Evolutionary conservation across 1,140 invertebrate species (phyloP), one percentile per base, ranked within the genome.

Genomic region (Trypoxylus dichotomus): DNA sequence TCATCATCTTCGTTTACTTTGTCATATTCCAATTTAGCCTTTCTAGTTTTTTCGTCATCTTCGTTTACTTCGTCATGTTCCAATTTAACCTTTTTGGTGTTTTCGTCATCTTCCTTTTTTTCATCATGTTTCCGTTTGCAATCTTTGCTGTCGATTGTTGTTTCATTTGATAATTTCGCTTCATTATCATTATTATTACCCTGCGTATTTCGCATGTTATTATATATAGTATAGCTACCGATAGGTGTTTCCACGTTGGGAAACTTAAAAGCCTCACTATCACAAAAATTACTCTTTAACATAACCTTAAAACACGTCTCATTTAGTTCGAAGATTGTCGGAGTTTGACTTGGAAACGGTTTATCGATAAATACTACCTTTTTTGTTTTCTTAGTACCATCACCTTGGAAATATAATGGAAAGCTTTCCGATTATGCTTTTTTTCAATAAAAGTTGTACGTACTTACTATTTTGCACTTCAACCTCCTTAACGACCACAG

Each of bases 351-450:
- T 42, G 87, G 87, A 47, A 88, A 79, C 47, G 84, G 81, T 80
- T 88, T 88, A 78, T 89, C 86, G 11, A 89, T 79, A 76, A 86
- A 89, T 41, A 87, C 82, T 74, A 88, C 79, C 78, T 85, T 88
- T 78, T 85, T 87, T 5, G 60, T 79, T 32, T 82, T 81, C 5
- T 43, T 68, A 42, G 54, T 79, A 37, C 75, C 77, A 80, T 81
- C 77, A 78, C 37, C 78, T 80, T 27, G 15, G 68, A n/a, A n/a
- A n/a, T n/a, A n/a, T n/a, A n/a, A n/a, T n/a, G 15, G 7, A 71
- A 21, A 71, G 68, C 15, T 27, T 71, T 71, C 68, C 74, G 8
- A 13, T n/a, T 75, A 15, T 42, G 0, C 10, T 37, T 37, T 37
- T 8, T 37, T 7, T 71, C 15, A 71, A 21, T 71, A 24, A 71